Evolutionary conservation across 2,888 invertebrate species (phyloP).

Genomic region (Scaptomyza flava): DNA sequence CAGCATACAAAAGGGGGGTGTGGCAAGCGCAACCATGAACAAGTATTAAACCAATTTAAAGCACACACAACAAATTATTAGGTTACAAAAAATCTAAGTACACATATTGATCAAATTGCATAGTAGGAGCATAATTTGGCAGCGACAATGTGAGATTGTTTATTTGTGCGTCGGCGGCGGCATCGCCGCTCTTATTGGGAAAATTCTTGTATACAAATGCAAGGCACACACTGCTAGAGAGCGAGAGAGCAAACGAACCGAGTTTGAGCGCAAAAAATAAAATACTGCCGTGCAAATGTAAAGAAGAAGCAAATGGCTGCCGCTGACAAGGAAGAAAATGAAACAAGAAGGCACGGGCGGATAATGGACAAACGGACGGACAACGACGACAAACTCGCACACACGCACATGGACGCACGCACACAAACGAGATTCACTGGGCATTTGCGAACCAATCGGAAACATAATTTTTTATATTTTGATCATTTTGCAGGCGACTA

Average conservation of each 20-base stretch:
- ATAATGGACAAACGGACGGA: slow-evolving; percentile 50
- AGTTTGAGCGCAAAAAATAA: slow-evolving; percentile 44
- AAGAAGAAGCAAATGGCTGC: slow-evolving; percentile 74
- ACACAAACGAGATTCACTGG: slow-evolving; percentile 21
- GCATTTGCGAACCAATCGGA: slow-evolving; percentile 50
- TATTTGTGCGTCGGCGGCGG: slow-evolving; percentile 26
- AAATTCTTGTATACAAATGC: slow-evolving; percentile 73
- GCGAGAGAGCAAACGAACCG: slow-evolving; percentile 19
- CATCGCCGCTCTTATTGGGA: slow-evolving; percentile 63
- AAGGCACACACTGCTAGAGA: slow-evolving; percentile 36
- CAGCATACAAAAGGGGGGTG: slow-evolving; percentile 45
- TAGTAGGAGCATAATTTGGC: slow-evolving; percentile 32
- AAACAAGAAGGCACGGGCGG: slow-evolving; percentile 59
- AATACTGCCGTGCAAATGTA: slow-evolving; percentile 49
- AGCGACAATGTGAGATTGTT: slow-evolving; percentile 28
- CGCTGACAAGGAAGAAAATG: slow-evolving; percentile 75
- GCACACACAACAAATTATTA: neutral
- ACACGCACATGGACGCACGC: slow-evolving; percentile 5
- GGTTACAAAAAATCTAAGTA: slow-evolving; percentile 1
- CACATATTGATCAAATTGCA: slow-evolving; percentile 16
- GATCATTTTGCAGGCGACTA: slow-evolving; percentile 14
- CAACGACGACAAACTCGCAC: slow-evolving; percentile 21
- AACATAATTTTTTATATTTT: slow-evolving; percentile 31
- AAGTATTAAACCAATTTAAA: neutral
- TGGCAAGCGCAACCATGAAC: slow-evolving; percentile 33